Evolutionary conservation across 2,113 vertebrate genomes (phyloP).

Genomic region (Benitochromis conjunctus): DNA sequence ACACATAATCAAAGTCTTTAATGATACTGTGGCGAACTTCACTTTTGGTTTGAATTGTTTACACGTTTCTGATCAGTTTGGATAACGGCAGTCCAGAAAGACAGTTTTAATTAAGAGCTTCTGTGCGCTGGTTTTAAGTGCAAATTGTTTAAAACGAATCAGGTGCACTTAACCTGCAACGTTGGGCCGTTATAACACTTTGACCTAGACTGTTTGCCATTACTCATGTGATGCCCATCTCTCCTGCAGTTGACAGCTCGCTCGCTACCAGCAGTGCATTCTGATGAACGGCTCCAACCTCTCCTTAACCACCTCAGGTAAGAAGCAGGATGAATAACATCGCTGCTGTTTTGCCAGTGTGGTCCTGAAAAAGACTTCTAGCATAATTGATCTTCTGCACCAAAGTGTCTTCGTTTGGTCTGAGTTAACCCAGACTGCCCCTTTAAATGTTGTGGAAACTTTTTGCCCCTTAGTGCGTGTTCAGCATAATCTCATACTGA

Average conservation of each 20-base stretch:
- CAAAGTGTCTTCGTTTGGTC: neutral
- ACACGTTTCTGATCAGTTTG: neutral
- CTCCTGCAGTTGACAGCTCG: constrained; percentile 86
- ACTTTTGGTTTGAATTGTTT: neutral
- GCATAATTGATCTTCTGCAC: constrained; percentile 14
- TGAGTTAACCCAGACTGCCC: neutral
- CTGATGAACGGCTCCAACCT: constrained; percentile 95
- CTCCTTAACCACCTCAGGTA: constrained; percentile 97
- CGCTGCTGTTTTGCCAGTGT: neutral
- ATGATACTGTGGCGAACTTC: neutral
- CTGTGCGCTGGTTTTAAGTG: neutral
- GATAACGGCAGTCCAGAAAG: neutral
- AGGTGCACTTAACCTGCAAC: neutral
- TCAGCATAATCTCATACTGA: neutral
- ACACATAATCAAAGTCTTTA: neutral
- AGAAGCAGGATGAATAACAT: constrained; percentile 24
- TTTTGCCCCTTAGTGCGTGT: neutral
- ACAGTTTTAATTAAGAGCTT: neutral
- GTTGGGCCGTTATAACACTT: neutral
- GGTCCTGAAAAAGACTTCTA: constrained; percentile 6
- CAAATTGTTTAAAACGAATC: neutral
- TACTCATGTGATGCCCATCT: constrained; percentile 40
- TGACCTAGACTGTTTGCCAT: constrained; percentile 26
- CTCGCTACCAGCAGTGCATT: constrained; percentile 86
- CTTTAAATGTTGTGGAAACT: neutral